Percentiles rank a stretch among this genome's conserved stretches.
Evolutionary conservation across 2,888 invertebrate genomes (phyloP).

Genomic region (Chrysotoxum bicinctum): DNA sequence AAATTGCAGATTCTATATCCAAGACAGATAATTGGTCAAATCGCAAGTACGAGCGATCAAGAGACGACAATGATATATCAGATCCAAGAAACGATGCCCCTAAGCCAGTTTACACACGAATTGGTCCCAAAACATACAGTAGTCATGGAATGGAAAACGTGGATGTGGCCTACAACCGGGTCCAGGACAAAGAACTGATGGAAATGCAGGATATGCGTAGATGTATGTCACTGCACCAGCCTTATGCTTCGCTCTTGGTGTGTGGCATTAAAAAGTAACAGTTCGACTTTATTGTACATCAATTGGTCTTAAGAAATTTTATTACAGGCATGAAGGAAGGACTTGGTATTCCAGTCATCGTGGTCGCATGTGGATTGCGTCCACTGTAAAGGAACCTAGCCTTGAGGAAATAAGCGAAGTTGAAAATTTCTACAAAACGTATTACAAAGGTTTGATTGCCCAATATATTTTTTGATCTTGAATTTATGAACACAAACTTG

Average conservation of each 20-base stretch:
- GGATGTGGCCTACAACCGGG: conserved; percentile 81
- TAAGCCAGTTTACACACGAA: conserved; percentile 75
- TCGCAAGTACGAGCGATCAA: conserved; percentile 64
- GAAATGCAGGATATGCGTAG: conserved; percentile 93
- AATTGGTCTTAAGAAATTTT: neutral
- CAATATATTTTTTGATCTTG: neutral
- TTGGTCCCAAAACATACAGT: conserved; percentile 52
- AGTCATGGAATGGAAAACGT: conserved; percentile 73
- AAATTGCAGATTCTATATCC: conserved; percentile 79
- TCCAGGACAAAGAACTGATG: conserved; percentile 90
- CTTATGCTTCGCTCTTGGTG: conserved; percentile 95
- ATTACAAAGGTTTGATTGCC: conserved; percentile 84
- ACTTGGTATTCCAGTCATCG: conserved; percentile 96
- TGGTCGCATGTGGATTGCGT: conserved; percentile 97
- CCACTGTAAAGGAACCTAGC: conserved; percentile 89
- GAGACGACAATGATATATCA: conserved; percentile 60
- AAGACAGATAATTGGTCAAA: conserved; percentile 74
- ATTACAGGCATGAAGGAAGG: conserved; percentile 92
- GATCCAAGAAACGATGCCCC: conserved; percentile 75
- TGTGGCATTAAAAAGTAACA: conserved; percentile 94
- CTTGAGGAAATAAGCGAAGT: conserved; percentile 86
- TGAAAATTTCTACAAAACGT: conserved; percentile 87
- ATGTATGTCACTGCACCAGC: conserved; percentile 97
- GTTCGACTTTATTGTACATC: neutral
- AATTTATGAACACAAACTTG: neutral